Evolutionary conservation across 2,888 invertebrate genomes (phyloP), one percentile per base, ranked within the genome.

Genomic region (Agrotis segetum): DNA sequence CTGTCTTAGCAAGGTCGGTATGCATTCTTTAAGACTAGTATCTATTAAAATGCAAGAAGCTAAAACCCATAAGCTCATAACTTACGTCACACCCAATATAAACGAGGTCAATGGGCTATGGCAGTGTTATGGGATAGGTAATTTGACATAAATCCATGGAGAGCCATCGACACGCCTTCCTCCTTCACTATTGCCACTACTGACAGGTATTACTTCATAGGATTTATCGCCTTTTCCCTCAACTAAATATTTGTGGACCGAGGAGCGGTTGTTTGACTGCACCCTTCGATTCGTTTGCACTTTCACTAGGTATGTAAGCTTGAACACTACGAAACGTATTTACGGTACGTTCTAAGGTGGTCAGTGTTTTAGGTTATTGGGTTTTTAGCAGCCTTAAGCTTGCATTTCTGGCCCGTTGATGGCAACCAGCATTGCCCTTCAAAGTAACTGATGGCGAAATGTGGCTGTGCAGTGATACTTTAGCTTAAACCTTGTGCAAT

Each of bases 81-180:
- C 84, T 88, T 88, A 82, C 55, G 52, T 81, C 85, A 9, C 44
- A 46, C 52, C 64, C 50, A 72, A 67, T 69, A 62, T 76, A 87
- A 93, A 91, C 87, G 88, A 91, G 92, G 93, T 92, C 94, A 93
- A 93, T 91, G 84, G 92, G 90, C 89, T 88, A 90, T 76, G 78
- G 83, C 72, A 82, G 66, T 81, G 88, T 91, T 89, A 92, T 90
- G 87, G 90, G 91, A 90, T 90, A 91, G 92, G 93, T 94, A 94
- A 93, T 94, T 93, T 93, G 93, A 93, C 93, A 94, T 94, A 94
- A 95, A 95, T 94, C 91, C 90, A 84, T 82, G 83, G 88, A 88
- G 88, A 87, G 86, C 91, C 85, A 92, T 93, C 87, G 94, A 89
- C 92, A 92, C 93, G 89, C 93, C 92, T 85, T 75, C 80, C 85